Conservation (phyloP, 2,888 invertebrate genomes). For the Cheilosia vulpina region DNA sequence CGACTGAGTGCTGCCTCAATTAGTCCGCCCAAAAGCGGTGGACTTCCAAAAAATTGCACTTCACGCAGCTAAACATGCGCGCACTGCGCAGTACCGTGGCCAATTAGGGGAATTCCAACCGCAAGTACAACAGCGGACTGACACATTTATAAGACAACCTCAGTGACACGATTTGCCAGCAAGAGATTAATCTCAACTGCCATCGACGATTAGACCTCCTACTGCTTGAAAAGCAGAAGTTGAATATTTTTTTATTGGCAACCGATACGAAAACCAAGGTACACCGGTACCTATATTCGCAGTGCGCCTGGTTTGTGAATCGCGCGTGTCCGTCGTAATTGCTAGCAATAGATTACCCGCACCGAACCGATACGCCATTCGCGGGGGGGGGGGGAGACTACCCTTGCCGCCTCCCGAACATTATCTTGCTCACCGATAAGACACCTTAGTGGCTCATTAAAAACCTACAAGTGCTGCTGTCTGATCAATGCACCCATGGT, state of each 20-base stretch:
- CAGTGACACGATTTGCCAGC: constrained; percentile 50
- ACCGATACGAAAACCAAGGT: constrained; percentile 21
- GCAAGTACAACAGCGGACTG: constrained; percentile 54
- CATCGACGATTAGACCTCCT: constrained; percentile 64
- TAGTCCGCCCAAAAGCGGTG: constrained; percentile 8
- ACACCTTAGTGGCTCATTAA: constrained; percentile 68
- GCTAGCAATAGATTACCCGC: constrained; percentile 58
- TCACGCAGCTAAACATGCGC: not conserved
- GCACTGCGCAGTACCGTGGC: not conserved
- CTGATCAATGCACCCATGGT: constrained; percentile 41
- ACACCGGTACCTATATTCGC: constrained; percentile 18
- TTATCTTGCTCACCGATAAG: constrained; percentile 61
- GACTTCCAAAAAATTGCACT: constrained; percentile 26
- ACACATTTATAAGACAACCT: constrained; percentile 66
- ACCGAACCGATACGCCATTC: constrained; percentile 33
- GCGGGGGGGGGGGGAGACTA: not conserved
- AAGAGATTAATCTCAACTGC: constrained; percentile 50
- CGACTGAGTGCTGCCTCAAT: constrained; percentile 20
- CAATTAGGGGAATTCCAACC: constrained; percentile 63
- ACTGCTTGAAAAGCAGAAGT: constrained; percentile 61
- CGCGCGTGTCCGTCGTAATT: constrained; percentile 60
- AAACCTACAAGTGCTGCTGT: constrained; percentile 49
- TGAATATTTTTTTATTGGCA: constrained; percentile 43
- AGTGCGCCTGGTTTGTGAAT: constrained; percentile 30
- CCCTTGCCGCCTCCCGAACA: constrained; percentile 12